phyloP scores from a whole-genome alignment of 1,140 invertebrate genomes.

The Episyrphus balteatus region DNA sequence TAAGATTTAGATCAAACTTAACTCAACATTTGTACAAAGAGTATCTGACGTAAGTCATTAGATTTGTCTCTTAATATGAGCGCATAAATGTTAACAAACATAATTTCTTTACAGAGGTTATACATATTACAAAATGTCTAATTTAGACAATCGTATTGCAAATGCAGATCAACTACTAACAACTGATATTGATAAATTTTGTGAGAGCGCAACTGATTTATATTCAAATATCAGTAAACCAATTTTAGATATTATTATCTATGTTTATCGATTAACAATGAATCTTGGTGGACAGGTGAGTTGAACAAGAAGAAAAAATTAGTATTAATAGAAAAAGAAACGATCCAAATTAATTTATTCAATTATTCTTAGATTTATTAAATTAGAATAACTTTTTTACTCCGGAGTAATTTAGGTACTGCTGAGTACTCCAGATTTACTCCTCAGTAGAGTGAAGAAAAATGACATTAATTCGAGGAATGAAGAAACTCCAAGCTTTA shows the following conservation, averaged over 20 bases:
- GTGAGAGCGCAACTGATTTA: conserved; percentile 84
- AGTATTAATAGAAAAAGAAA: background rate
- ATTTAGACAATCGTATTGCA: conserved; percentile 86
- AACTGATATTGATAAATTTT: conserved; percentile 95
- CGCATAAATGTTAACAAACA: background rate
- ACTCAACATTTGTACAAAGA: conserved; percentile 78
- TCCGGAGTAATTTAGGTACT: too few relatives aligned
- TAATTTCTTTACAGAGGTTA: conserved; percentile 60
- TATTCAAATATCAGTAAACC: conserved; percentile 98
- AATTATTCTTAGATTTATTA: too few relatives aligned
- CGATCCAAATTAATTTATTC: too few relatives aligned
- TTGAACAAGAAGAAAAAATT: background rate
- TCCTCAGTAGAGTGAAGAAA: too few relatives aligned
- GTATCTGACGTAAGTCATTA: conserved; percentile 74
- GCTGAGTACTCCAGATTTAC: too few relatives aligned
- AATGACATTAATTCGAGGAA: too few relatives aligned
- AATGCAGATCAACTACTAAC: conserved; percentile 95
- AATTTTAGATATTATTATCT: conserved; percentile 85
- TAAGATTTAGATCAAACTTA: conserved; percentile 80
- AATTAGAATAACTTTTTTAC: too few relatives aligned
- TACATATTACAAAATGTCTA: conserved; percentile 95
- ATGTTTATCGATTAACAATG: conserved; percentile 79
- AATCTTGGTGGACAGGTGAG: conserved; percentile 62
- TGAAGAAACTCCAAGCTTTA: too few relatives aligned
- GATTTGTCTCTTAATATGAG: background rate